Base-by-base conservation (phyloP, 2,888 invertebrate species). In the Scelioninae gen. 1 region DNA sequence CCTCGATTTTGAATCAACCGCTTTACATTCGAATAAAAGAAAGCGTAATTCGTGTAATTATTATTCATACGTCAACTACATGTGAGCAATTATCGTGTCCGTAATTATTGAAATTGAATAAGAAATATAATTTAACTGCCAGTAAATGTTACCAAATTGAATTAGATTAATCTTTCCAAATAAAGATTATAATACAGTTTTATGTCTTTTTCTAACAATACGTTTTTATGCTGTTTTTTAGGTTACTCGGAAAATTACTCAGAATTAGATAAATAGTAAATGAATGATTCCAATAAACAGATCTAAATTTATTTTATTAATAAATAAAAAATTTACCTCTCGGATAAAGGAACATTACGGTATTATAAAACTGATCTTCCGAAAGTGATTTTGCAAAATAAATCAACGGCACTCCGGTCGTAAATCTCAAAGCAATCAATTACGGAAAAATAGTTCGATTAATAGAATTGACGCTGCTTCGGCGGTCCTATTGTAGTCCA, bases 1-100 rank as follows among this genome's bases (percentile, higher is more conserved):
- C 49, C 65, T 49, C 13, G 38, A 49, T 49, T 65, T 76, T 62
- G 45, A 53, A 60, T 69, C 38, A 34, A 38, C 51, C 51, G 45
- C 23, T 34, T 45, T 43, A 32, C 47, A 32, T 66, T 31, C 16
- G 15, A 75, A 38, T 47, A 43, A 29, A 60, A 29, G 51, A 69
- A 68, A 69, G 60, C 51, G 47, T 60, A 53, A 68, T 68, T 58
- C 68, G 8, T 53, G 34, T 55, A 55, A 56, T 56, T 31, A 47
- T 31, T 68, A 68, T 66, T 65, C 51, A 66, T 43, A 68, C 56
- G 13, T 29, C 31, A 43, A 31, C 16, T 32, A 32, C 13, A 31
- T 60, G 13, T 13, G 23, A 45, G 60, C 43, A 43, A 60, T 60
- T 60, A 60, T 13, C 60, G 43, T 60, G 29, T 60, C 29, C 45